Conservation (phyloP, 1,140 invertebrate species). For the Achroia grisella region DNA sequence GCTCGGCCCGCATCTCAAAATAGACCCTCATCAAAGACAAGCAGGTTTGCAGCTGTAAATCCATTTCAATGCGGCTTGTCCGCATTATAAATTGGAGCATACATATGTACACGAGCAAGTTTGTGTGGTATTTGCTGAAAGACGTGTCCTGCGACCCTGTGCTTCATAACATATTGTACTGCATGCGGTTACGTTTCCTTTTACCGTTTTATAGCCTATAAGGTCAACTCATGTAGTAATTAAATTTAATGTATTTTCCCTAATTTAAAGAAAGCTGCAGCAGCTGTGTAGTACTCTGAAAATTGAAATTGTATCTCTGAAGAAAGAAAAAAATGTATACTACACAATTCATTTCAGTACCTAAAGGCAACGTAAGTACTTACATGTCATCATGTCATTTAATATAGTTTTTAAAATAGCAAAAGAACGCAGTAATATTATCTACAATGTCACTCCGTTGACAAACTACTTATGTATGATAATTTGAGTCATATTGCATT, state of each 20-base stretch:
- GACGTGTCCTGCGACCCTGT: constrained; percentile 38
- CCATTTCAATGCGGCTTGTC: constrained; percentile 69
- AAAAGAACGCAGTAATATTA: constrained; percentile 15
- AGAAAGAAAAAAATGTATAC: constrained; percentile 5
- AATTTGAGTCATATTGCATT: constrained; percentile 66
- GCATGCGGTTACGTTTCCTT: constrained; percentile 60
- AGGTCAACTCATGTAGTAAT: constrained; percentile 50
- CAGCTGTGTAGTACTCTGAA: too few relatives aligned
- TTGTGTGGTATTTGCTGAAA: constrained; percentile 27
- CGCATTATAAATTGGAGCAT: constrained; percentile 67
- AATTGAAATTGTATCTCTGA: constrained; percentile 16
- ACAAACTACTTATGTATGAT: constrained; percentile 61
- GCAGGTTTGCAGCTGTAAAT: constrained; percentile 73
- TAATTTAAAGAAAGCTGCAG: constrained; percentile 41
- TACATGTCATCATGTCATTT: too few relatives aligned
- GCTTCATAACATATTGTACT: constrained; percentile 37
- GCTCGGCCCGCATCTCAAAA: constrained; percentile 63
- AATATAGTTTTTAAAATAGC: too few relatives aligned
- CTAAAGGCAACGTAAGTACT: too few relatives aligned
- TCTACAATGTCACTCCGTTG: constrained; percentile 39
- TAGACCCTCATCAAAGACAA: constrained; percentile 73
- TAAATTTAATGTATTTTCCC: constrained; percentile 51
- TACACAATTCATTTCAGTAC: too few relatives aligned
- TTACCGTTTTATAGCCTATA: constrained; percentile 54
- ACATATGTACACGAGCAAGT: constrained; percentile 31